Percentiles rank a stretch among this genome's conserved stretches.
Conservation (phyloP, 2,888 invertebrate species). For the Neoaliturus tenellus region DNA sequence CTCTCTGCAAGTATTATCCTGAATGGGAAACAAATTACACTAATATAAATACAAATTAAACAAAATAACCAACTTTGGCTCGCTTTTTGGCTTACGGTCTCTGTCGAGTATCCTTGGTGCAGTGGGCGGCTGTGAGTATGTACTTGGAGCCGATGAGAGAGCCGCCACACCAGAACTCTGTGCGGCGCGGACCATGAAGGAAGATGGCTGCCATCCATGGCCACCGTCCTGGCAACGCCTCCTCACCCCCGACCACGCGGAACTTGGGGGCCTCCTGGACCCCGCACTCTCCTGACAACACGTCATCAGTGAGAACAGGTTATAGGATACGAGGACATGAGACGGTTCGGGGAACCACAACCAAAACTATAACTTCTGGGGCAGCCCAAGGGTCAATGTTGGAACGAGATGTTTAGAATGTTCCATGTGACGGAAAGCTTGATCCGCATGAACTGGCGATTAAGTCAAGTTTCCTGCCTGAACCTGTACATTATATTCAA, state of each 20-base stretch:
- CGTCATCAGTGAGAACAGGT: not conserved
- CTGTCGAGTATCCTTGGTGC: slow-evolving; percentile 90
- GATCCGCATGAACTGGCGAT: too few relatives aligned
- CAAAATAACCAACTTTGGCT: not conserved
- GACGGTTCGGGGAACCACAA: too few relatives aligned
- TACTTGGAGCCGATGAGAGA: slow-evolving; percentile 67
- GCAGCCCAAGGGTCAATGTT: too few relatives aligned
- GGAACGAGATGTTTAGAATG: too few relatives aligned
- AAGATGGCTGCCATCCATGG: slow-evolving; percentile 98
- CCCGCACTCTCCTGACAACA: slow-evolving; percentile 80
- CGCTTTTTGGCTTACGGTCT: slow-evolving; percentile 81
- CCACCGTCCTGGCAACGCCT: slow-evolving; percentile 91
- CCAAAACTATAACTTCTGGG: too few relatives aligned
- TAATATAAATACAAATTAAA: too few relatives aligned
- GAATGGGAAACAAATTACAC: too few relatives aligned
- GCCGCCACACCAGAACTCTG: slow-evolving; percentile 69
- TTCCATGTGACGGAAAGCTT: too few relatives aligned
- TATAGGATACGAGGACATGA: too few relatives aligned
- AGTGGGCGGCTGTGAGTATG: slow-evolving; percentile 68
- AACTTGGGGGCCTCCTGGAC: slow-evolving; percentile 89
- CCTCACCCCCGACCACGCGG: slow-evolving; percentile 94
- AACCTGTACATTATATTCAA: too few relatives aligned
- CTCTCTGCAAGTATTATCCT: too few relatives aligned
- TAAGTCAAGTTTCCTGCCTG: too few relatives aligned
- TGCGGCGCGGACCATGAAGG: slow-evolving; percentile 86